phyloP scores from a whole-genome alignment of 1,140 invertebrate genomes.

The Semibalanus balanoides region DNA sequence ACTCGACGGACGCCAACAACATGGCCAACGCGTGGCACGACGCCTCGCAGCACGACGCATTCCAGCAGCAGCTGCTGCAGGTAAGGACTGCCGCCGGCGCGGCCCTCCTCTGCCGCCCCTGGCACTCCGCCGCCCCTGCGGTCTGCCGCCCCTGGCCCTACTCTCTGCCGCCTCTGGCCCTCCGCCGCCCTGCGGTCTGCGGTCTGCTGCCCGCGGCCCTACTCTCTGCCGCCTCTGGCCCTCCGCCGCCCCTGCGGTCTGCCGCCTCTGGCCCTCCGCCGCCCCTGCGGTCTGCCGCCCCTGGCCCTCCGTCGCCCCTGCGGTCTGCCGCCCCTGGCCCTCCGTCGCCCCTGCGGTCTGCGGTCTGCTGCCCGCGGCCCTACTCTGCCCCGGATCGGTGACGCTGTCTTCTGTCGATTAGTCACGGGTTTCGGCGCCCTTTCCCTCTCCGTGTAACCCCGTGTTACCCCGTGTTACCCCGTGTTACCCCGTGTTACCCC shows the following conservation, averaged over 20 bases:
- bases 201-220: constrained; percentile 67
- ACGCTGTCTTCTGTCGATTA: no score
- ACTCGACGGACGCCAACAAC: constrained; percentile 31
- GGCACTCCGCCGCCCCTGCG: constrained; percentile 77
- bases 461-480: no score
- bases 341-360: constrained; percentile 78
- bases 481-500: no score
- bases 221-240: constrained; percentile 56
- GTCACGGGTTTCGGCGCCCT: no score
- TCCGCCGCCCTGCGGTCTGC: constrained; percentile 74
- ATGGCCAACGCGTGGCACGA: constrained; percentile 23
- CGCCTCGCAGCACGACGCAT: constrained; percentile 22
- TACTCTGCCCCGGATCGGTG: no score
- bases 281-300: constrained; percentile 63
- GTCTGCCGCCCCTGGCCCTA: constrained; percentile 44
- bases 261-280: constrained; percentile 77
- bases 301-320: constrained; percentile 51
- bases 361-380: constrained; percentile 36
- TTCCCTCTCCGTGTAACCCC: no score
- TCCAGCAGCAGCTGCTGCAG: constrained; percentile 42
- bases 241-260: constrained; percentile 80
- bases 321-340: no score
- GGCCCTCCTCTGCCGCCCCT: constrained; percentile 31
- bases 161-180: constrained; percentile 41
- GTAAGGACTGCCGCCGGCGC: constrained; percentile 34